phyloP scores from a whole-genome alignment of 2,113 vertebrate genomes.

The Malurus cyaneus region DNA sequence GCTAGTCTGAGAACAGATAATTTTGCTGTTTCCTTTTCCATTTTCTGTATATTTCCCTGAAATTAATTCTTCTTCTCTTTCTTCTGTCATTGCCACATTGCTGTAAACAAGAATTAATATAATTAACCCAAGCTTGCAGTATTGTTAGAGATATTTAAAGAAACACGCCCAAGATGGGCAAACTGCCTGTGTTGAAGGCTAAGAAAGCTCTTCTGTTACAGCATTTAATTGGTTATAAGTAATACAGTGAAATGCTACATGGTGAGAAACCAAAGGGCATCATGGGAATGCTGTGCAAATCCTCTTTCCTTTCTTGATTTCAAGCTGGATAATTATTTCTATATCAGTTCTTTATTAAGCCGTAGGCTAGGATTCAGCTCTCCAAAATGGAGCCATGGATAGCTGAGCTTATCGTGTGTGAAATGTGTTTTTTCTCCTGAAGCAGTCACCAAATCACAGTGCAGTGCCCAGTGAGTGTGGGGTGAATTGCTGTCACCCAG shows the following conservation, averaged over 20 bases:
- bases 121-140: neutral
- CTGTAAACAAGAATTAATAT: neutral
- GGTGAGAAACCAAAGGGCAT: neutral
- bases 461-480: fast-evolving
- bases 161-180: neutral
- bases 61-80: neutral
- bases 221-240: neutral
- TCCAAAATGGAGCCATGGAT: neutral
- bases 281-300: neutral
- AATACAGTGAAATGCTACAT: neutral
- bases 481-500: neutral
- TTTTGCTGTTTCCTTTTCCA: neutral
- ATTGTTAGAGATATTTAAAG: neutral
- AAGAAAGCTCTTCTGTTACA: neutral
- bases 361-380: neutral
- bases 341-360: neutral
- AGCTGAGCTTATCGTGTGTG: neutral
- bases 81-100: neutral
- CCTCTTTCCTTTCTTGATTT: slow-evolving; percentile 7
- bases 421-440: neutral
- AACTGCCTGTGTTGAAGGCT: neutral
- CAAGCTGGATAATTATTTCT: neutral
- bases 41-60: neutral
- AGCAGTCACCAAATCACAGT: neutral
- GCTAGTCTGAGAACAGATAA: neutral